Conservation (phyloP, 1,140 invertebrate genomes). For the Camponotus floridanus region DNA sequence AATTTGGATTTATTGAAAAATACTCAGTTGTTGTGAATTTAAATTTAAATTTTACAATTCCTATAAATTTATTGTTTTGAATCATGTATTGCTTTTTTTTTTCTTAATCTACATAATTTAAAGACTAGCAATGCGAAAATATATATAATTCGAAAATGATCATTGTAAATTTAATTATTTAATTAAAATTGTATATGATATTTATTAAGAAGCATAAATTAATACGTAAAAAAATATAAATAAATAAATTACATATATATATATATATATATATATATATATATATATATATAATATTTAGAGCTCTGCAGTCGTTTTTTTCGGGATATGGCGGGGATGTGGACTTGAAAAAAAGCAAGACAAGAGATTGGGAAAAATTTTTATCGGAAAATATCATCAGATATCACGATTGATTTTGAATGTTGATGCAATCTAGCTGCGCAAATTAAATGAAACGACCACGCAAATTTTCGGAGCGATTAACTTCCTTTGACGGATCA, state of each 20-base stretch:
- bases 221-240: background rate
- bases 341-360: background rate
- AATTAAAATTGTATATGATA: background rate
- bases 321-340: background rate
- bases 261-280: too few species aligned
- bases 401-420: conserved; percentile 19
- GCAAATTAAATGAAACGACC: conserved; percentile 35
- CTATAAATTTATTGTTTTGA: background rate
- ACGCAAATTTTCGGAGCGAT: conserved; percentile 49
- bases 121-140: background rate
- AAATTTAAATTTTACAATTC: conserved; percentile 23
- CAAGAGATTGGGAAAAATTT: background rate
- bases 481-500: conserved; percentile 34
- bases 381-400: background rate
- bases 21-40: background rate
- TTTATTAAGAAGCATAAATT: background rate
- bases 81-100: background rate
- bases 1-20: conserved; percentile 12
- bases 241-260: too few species aligned
- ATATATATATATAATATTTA: background rate
- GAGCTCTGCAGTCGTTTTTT: background rate
- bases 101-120: background rate
- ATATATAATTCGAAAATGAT: background rate
- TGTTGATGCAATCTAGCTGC: conserved; percentile 6
- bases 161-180: background rate